Evolutionary conservation across 1,140 invertebrate species (phyloP), one percentile per base, ranked within the genome.

Genomic region (Camponotus pennsylvanicus): DNA sequence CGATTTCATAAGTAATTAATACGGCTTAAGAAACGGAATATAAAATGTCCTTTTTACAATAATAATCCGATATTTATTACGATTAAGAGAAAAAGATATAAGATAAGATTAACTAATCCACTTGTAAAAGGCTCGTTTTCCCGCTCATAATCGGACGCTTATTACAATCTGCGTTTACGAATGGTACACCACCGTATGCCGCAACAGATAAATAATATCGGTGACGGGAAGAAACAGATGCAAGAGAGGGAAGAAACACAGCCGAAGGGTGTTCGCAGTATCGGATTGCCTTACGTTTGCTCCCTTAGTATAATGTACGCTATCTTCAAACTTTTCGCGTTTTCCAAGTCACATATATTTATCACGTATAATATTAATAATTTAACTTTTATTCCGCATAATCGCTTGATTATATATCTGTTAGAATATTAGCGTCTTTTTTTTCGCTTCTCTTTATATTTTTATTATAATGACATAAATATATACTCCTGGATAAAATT

Each of bases 181-280:
- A 69, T n/a, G 32, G 15, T 52, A 52, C 49, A 15, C 45, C 77
- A 52, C 45, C 77, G 45, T 69, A 55, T 79, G 45, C 34, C 13
- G 77, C n/a, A n/a, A 9, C 77, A 69, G n/a, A 79, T 79, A 79
- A 79, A 79, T 79, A 79, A 79, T 69, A 9, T 13, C n/a, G 42
- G 27, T 13, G 32, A 78, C 61, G 61, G 63, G 63, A 79, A 79
- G 63, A 67, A 69, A 79, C 77, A 79, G 77, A 79, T 69, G 77
- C 77, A 69, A 79, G 77, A 15, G 37, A 67, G 77, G 45, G 77
- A 79, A 18, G 15, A 55, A 79, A 69, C 63, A 69, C 18, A 78
- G 13, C 40, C 59, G 27, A 27, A 59, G 77, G 64, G 61, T 79
- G n/a, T 69, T 69, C n/a, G 32, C 32, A 52, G 32, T 15, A n/a